Base-by-base conservation (phyloP, 1,140 invertebrate species). In the Xylocopa sonorina region DNA sequence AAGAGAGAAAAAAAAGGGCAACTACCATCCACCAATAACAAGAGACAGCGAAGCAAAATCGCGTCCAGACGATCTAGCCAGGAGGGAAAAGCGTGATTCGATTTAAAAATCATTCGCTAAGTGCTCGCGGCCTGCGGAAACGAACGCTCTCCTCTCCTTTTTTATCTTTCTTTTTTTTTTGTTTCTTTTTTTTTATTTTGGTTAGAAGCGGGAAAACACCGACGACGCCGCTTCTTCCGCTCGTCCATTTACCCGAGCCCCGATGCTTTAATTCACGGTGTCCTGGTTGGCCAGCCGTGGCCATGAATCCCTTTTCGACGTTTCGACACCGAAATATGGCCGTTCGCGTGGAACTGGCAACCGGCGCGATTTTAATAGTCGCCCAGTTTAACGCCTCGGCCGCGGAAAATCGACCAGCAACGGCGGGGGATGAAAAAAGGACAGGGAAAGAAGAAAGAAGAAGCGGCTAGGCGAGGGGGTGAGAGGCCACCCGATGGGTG, bases 31-130 rank as follows among this genome's bases (percentile, higher is more conserved):
- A n/a, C 5, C 5, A 16, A 3, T 3, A 43, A 43, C 12, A 38
- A 5, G 1, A 38, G 58, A 14, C 21, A n/a, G 21, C 43, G 16
- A 46, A 27, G 5, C n/a, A 6, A 53, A n/a, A 21, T 32, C 1
- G 21, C 1, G 21, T 16, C 3, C 53, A 24, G 68, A 63, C 32
- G 29, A 46, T n/a, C 41, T 1, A 38, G 38, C 29, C 50, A 63
- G 51, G 51, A 66, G 64, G 9, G 53, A 58, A 58, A 78, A 72
- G 50, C 80, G 77, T 89, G 86, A 90, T 90, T 89, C 84, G 88
- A 91, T 90, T 90, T 90, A 89, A 88, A 90, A 91, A 91, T 89
- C 83, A 90, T 90, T 88, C 87, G 84, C 89, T 89, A 90, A 90
- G 90, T 90, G 88, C 89, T 80, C 51, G 60, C 32, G 24, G 68